Evolutionary conservation across 2,888 invertebrate genomes (phyloP), one percentile per base, ranked within the genome.

Genomic region (Lamellibrachia satsuma): DNA sequence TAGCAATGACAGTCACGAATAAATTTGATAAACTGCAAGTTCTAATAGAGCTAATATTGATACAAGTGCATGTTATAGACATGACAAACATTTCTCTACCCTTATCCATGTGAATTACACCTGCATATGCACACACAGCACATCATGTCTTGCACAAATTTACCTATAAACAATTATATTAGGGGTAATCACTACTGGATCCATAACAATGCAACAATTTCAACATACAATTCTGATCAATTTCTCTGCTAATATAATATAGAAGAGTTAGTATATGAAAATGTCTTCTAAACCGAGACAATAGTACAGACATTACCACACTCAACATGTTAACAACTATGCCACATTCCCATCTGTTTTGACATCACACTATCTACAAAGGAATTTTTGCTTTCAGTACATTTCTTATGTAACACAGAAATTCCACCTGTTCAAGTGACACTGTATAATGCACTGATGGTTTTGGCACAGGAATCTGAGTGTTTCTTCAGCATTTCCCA

Each of bases 21-120:
- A 75, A 22, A 75, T 15, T 22, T 75, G 8, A 57, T 15, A 57
- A 57, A 57, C 57, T 15, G 3, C 75, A 15, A 75, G 75, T 75
- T n/a, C 75, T 75, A 22, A 15, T 6, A 75, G 75, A 75, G 75
- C 15, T n/a, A 75, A 75, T 75, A 75, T 75, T 75, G 22, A 22
- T 75, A 75, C 22, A 75, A 75, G 75, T 75, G 75, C 75, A 75
- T 75, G 75, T 11, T 22, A 75, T 22, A 4, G 75, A 75, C 75
- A 75, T 22, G 22, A 39, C n/a, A 75, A 22, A 75, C 75, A 75
- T 75, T 75, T 75, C 75, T 11, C 75, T 75, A 75, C 75, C 75
- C 75, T 75, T 75, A 75, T 75, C 75, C 75, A 75, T 75, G 75
- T 75, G 75, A 75, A 75, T 75, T 75, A 75, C n/a, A 75, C 75